Conservation (phyloP, 2,113 vertebrate genomes). For the Brachyistius frenatus region DNA sequence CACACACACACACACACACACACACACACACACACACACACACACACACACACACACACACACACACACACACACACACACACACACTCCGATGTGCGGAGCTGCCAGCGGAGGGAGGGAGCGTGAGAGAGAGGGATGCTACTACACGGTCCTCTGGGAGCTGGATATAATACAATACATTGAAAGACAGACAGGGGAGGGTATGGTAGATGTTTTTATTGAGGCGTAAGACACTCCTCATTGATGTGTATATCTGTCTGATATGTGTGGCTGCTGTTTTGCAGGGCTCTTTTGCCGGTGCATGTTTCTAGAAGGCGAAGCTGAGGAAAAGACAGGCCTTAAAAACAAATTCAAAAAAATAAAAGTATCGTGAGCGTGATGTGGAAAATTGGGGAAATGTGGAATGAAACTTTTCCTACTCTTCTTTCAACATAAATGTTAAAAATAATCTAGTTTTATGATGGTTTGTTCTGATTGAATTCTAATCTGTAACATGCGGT, state of each 20-base stretch:
- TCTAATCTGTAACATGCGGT: too few species aligned
- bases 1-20: constrained; percentile 43
- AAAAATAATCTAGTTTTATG: too few species aligned
- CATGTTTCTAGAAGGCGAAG: too few species aligned
- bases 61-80: constrained; percentile 32
- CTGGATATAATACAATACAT: constrained; percentile 72
- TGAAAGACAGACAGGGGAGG: constrained; percentile 66
- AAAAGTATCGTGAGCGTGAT: background rate
- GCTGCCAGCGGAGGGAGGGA: constrained; percentile 43
- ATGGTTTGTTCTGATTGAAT: too few species aligned
- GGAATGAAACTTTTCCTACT: too few species aligned
- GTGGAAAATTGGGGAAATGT: background rate
- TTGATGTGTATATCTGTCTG: constrained; percentile 37
- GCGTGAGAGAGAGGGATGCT: constrained; percentile 54
- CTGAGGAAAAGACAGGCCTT: background rate
- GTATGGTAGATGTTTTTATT: constrained; percentile 69
- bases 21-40: constrained; percentile 72
- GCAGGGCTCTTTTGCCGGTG: too few species aligned
- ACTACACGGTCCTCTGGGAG: constrained; percentile 63
- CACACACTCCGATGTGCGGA: constrained; percentile 30
- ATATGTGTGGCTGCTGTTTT: constrained; percentile 37
- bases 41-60: constrained; percentile 1
- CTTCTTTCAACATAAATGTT: too few species aligned
- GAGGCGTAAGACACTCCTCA: constrained; percentile 54
- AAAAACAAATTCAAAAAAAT: background rate